Evolutionary conservation across 1,140 invertebrate genomes (phyloP), one percentile per base, ranked within the genome.

Genomic region (Neelides sp.): DNA sequence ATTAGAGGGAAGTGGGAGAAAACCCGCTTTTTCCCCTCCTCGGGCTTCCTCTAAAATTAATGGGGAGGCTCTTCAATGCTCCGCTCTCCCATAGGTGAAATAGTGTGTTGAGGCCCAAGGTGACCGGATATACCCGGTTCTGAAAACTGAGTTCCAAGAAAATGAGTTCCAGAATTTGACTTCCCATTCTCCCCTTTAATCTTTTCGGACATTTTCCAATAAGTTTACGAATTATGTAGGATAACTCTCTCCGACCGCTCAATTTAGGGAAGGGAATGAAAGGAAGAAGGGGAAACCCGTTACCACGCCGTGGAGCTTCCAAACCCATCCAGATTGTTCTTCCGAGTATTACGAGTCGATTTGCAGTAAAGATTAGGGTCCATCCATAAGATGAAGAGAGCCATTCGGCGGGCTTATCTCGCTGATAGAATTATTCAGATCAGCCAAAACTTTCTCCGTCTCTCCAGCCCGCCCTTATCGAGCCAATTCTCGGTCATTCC

Each of bases 361-460:
- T 59, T 59, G 58, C 58, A 54, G 51, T 59, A 59, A 59, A 59
- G 58, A 59, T 56, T 56, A 59, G 54, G 53, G 50, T 55, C 50
- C 50, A 55, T 55, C 51, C 48, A 55, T 43, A 54, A 55, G 53
- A 59, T 53, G 50, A 59, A 53, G 50, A 55, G 51, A 59, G 54
- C 50, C 48, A 51, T 59, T 59, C 45, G 35, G 24, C 7, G 42
- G 40, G 50, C 53, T 55, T 59, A 55, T 55, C 53, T 59, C 41
- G 47, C 47, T 53, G 53, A 59, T 59, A 55, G 58, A 59, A 59
- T 56, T 59, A 59, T 59, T 59, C 58, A 59, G 58, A 59, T 59
- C 52, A 55, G 48, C n/a, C n/a, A n/a, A n/a, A n/a, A n/a, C n/a
- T n/a, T n/a, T n/a, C n/a, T n/a, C n/a, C n/a, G n/a, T n/a, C n/a